Percentiles rank a stretch among this genome's conserved stretches.
These are phyloP conservation scores for Neomorphus geoffroyi DNA, from an alignment of 2,797 vertebrate species.

Conservation along the genomic window DNA sequence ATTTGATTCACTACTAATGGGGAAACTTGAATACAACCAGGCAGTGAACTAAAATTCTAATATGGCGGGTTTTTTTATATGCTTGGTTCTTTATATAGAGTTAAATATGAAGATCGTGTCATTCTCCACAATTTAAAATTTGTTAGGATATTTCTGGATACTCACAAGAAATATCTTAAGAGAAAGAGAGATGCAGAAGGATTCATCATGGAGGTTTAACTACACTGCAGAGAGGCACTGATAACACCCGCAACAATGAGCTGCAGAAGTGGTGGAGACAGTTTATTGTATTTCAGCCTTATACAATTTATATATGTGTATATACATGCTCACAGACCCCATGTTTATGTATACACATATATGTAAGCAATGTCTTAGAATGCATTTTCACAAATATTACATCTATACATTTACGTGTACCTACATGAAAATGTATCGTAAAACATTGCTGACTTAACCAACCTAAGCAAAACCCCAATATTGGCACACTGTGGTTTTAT, in stretches of 20 bases:
- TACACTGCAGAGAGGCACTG: not conserved
- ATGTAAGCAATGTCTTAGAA: not conserved
- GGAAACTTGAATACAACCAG: not conserved
- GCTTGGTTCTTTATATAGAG: not conserved
- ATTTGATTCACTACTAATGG: not conserved
- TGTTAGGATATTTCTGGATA: not conserved
- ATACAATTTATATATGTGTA: not conserved
- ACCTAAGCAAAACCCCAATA: not conserved
- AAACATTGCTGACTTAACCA: not conserved
- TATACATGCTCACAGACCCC: not conserved
- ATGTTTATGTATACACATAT: not conserved
- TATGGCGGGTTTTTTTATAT: not conserved
- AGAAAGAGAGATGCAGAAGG: not conserved
- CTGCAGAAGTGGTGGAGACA: not conserved
- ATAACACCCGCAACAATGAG: not conserved
- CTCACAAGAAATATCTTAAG: not conserved
- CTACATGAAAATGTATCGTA: not conserved
- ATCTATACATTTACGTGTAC: not conserved
- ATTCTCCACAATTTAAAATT: not conserved
- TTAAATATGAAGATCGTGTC: not conserved
- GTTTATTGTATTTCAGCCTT: not conserved
- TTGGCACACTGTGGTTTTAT: not conserved
- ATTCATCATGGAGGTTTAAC: not conserved
- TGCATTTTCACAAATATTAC: not conserved
- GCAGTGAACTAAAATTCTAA: not conserved